Base-by-base conservation (phyloP, 2,797 vertebrate species). In the Florisuga fusca region DNA sequence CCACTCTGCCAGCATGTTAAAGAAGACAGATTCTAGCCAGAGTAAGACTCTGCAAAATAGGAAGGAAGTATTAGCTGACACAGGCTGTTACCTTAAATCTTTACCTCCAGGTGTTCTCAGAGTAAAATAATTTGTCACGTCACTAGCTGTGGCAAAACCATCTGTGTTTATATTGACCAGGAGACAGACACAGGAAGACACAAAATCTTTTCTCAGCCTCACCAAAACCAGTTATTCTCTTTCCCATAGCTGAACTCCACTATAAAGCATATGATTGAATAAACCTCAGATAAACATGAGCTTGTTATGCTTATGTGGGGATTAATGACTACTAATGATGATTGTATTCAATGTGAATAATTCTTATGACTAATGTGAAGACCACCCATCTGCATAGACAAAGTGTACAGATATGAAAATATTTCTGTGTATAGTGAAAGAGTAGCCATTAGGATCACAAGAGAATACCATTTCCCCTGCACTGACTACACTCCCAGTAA, bases 311-410 rank as follows among this genome's bases (percentile, higher is more conserved):
- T 97, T 97, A 94, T 96, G 85, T 91, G 93, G 87, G 90, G 48
- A 92, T 90, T 94, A 96, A 92, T 93, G 89, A 87, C 59, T 90
- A 74, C 83, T 84, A 41, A 41, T 41, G 38, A 41, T 41, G 38
- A 41, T 38, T 38, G 38, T 38, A 38, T 38, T 41, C 38, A 41
- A 14, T 41, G 14, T 41, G 13, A 41, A 41, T 14, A 41, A 41
- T 41, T 41, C 38, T 41, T 41, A 92, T 93, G 87, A 87, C 59
- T 90, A 74, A 83, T 83, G 63, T 80, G 79, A 71, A 90, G 97
- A 86, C 91, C 96, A 96, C 96, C 93, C 96, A 95, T 63, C 90
- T 77, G 64, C 50, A 84, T 55, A 95, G 81, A 82, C 78, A 74
- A 92, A 78, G 43, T 72, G 19, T 67, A 38, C 58, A 74, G 75